Percentiles rank a stretch among this genome's conserved stretches.
Evolutionary conservation across 2,113 vertebrate species (phyloP).

Genomic region (Labrus mixtus): DNA sequence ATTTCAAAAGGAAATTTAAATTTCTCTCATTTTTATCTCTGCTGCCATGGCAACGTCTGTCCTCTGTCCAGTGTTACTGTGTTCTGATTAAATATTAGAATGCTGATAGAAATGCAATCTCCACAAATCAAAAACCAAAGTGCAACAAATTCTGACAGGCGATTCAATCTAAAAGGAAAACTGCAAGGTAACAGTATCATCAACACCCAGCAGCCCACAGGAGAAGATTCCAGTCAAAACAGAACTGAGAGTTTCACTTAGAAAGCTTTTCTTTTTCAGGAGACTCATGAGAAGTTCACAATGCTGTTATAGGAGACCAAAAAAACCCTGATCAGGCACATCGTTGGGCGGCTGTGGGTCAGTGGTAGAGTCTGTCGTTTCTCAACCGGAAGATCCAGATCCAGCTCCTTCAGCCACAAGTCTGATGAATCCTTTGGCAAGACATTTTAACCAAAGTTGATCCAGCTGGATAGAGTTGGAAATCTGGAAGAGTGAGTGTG

Average conservation of each 20-base stretch:
- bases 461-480: no score
- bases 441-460: no score
- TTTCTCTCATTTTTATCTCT: constrained; percentile 13
- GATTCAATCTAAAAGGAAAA: constrained; percentile 24
- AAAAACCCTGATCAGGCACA: no score
- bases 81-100: constrained; percentile 30
- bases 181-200: constrained; percentile 18
- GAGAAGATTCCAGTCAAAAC: no score
- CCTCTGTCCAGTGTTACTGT: not conserved
- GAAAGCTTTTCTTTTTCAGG: constrained; percentile 17
- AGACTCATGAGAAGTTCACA: not conserved
- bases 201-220: constrained; percentile 5
- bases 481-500: no score
- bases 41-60: constrained; percentile 45
- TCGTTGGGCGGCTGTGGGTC: no score
- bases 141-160: constrained; percentile 28
- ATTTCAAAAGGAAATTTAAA: not conserved
- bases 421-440: no score
- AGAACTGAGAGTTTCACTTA: constrained; percentile 31
- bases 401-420: no score
- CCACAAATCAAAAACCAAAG: constrained; percentile 36
- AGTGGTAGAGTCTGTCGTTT: no score
- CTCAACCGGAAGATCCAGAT: no score
- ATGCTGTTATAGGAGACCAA: no score
- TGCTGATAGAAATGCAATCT: constrained; percentile 29